These are phyloP conservation scores for Neoarius graeffei DNA, from an alignment of 2,113 vertebrate genomes.

Conservation along the genomic window DNA sequence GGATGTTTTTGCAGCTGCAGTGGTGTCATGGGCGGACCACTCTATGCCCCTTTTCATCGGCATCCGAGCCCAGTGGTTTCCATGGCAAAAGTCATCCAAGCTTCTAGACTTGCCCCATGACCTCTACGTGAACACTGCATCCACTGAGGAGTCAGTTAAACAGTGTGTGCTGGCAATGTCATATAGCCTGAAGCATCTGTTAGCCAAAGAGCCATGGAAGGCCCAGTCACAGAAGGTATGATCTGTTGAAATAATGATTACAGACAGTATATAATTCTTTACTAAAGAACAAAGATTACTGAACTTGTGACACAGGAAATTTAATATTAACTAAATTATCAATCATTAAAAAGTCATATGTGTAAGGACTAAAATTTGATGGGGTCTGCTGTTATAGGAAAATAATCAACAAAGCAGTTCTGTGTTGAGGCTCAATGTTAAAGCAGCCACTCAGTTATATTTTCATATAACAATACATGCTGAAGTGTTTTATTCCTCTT, in stretches of 20 bases:
- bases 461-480: background rate
- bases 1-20: conserved; percentile 79
- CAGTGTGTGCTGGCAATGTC: conserved; percentile 77
- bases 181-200: conserved; percentile 77
- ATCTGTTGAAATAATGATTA: background rate
- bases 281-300: background rate
- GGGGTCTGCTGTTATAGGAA: background rate
- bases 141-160: conserved; percentile 66
- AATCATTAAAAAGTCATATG: background rate
- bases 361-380: background rate
- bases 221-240: conserved; percentile 84
- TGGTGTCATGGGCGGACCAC: conserved; percentile 88
- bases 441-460: background rate
- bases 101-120: conserved; percentile 45
- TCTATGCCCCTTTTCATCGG: conserved; percentile 83
- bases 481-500: background rate
- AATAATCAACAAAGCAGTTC: background rate
- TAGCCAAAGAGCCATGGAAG: conserved; percentile 91
- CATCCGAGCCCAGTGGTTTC: conserved; percentile 80
- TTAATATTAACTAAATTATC: background rate
- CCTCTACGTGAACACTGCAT: conserved; percentile 67
- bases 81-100: conserved; percentile 65
- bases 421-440: background rate
- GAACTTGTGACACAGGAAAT: background rate
- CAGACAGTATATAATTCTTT: background rate